Conservation (phyloP, 2,797 vertebrate genomes). For the Gambelia wislizenii region DNA sequence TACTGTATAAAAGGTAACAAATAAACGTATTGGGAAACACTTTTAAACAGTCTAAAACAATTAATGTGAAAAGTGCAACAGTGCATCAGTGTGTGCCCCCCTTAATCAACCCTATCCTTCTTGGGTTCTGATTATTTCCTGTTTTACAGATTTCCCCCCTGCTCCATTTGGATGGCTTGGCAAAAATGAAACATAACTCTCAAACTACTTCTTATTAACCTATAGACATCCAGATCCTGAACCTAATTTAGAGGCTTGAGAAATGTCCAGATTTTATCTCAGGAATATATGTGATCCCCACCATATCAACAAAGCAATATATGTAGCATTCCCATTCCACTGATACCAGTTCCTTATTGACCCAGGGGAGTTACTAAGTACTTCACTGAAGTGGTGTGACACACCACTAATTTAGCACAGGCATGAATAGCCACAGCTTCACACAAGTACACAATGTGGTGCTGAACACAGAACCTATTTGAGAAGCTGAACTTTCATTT, state of each 20-base stretch:
- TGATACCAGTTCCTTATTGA: neutral
- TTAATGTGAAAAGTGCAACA: too few species aligned
- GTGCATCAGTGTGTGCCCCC: neutral
- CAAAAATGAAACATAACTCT: neutral
- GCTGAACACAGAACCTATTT: neutral
- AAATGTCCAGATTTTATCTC: conserved; percentile 1
- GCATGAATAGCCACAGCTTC: neutral
- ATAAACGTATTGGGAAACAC: neutral
- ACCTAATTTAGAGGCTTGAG: neutral
- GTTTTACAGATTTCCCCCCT: neutral
- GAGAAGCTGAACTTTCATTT: neutral
- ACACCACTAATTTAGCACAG: too few species aligned
- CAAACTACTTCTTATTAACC: neutral
- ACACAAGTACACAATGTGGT: neutral
- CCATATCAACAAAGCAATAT: neutral
- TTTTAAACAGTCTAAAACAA: neutral
- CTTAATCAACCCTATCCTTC: neutral
- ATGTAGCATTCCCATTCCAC: neutral
- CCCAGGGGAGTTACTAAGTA: neutral
- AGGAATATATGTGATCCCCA: neutral
- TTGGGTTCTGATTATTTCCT: neutral
- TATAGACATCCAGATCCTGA: neutral
- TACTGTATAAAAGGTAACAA: neutral
- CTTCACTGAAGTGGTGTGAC: neutral
- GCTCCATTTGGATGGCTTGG: neutral